Evolutionary conservation across 2,113 vertebrate genomes (phyloP), one percentile per base, ranked within the genome.

Genomic region (Aythya baeri): DNA sequence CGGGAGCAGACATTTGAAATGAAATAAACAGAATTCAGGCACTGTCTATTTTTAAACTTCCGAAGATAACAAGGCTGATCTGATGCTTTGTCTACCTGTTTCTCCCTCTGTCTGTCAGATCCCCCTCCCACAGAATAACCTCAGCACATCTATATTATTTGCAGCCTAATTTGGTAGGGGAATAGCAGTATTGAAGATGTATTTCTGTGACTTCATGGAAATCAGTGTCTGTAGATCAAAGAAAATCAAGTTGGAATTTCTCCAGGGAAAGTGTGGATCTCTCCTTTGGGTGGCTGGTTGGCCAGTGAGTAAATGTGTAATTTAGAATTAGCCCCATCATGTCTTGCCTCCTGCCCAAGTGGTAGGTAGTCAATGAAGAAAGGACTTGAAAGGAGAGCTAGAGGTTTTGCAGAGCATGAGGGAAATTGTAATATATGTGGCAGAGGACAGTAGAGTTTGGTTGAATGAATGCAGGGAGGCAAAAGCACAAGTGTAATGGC

Each of bases 41-140:
- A 83, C 71, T 88, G 81, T 58, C 83, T 95, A 58, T 86, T 93
- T 93, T 96, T 89, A 93, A 77, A 43, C 67, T 87, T 71, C 73
- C 5, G 1, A 71, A 89, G 95, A 78, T 78, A 94, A 61, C 73
- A 72, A 55, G 86, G 92, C 36, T 89, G 81, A 78, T 0, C 1
- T 92, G 73, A 16, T 93, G 92, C 95, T 94, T 95, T 95, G 77
- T 91, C 77, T 97, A 92, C 94, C 95, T 95, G 65, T 67, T 86
- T 94, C 61, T 84, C 77, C 70, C 36, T 80, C 38, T 78, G 55
- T 75, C 70, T 73, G n/a, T 74, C 74, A 81, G 25, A 49, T 74
- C 34, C 66, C 57, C 29, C 66, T 87, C 66, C 81, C 20, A 2
- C 38, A n/a, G 59, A n/a, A 4, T 32, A 22, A 34, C 59, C 59